phyloP scores from a whole-genome alignment of 2,113 vertebrate species.

The Numida meleagris region DNA sequence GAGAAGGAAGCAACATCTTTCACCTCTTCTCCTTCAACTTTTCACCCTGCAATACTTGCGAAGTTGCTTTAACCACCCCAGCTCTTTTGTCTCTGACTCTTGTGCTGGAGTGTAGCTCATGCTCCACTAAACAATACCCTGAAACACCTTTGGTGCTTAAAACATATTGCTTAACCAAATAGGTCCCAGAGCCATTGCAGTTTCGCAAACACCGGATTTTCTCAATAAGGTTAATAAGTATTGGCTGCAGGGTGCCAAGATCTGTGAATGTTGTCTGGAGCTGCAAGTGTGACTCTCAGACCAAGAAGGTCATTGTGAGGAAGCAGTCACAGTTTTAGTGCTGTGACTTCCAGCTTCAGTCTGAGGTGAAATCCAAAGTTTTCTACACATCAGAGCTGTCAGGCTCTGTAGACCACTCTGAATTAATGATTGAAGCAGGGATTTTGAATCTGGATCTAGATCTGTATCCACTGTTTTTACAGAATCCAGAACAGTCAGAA shows the following conservation, averaged over 20 bases:
- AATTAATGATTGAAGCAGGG: neutral
- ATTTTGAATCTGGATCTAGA: neutral
- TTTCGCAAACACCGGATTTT: neutral
- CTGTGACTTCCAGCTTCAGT: neutral
- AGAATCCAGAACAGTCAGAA: neutral
- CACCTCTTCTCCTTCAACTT: neutral
- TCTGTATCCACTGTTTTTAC: neutral
- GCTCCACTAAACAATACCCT: neutral
- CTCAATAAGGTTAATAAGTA: neutral
- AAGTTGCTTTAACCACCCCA: neutral
- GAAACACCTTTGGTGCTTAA: neutral
- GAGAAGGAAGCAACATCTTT: neutral
- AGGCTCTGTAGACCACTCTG: neutral
- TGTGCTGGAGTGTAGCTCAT: neutral
- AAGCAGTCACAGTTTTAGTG: neutral
- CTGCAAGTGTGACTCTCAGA: neutral
- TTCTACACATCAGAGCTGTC: neutral
- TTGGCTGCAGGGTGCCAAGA: neutral
- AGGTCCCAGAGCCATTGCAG: neutral
- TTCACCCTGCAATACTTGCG: neutral
- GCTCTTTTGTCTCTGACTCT: neutral
- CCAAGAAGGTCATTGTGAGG: neutral
- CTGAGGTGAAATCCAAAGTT: neutral
- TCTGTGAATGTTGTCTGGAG: neutral
- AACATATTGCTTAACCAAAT: neutral